phyloP scores from a whole-genome alignment of 2,888 invertebrate genomes.

The Dioctria linearis region DNA sequence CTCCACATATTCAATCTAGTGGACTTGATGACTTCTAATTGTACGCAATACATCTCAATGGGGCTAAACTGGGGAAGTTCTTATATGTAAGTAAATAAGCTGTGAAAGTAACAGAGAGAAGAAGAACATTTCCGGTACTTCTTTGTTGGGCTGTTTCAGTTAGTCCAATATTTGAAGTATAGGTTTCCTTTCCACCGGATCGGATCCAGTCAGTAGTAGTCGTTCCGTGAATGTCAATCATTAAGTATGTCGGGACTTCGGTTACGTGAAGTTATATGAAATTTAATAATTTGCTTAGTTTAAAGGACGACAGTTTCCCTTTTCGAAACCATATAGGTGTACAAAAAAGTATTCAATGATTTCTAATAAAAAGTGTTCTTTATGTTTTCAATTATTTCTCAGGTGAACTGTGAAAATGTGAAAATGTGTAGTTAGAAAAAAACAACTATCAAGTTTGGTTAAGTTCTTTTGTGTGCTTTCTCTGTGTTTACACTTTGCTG shows the following conservation, averaged over 20 bases:
- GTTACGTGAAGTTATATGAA: conserved; percentile 7
- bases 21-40: not conserved
- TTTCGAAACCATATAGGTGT: too few species aligned
- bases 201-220: conserved; percentile 4
- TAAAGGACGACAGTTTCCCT: too few species aligned
- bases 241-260: not conserved
- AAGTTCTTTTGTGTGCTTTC: conserved; percentile 23
- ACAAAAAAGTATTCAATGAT: too few species aligned
- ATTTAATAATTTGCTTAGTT: not conserved
- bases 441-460: conserved; percentile 20
- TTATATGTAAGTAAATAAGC: not conserved
- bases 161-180: conserved; percentile 4
- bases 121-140: conserved; percentile 21
- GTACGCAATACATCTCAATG: not conserved
- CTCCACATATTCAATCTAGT: not conserved
- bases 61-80: conserved; percentile 29
- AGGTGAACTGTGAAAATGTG: not conserved
- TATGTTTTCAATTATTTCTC: conserved; percentile 3
- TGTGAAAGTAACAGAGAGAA: conserved; percentile 35
- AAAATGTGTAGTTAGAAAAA: conserved; percentile 4
- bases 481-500: conserved; percentile 25
- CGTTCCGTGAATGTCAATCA: not conserved
- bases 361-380: not conserved
- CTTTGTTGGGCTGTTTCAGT: not conserved
- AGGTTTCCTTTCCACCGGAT: not conserved